Percentiles rank a stretch among this genome's conserved stretches.
Conservation (phyloP, 2,888 invertebrate genomes). For the Sphinx pinastri region DNA sequence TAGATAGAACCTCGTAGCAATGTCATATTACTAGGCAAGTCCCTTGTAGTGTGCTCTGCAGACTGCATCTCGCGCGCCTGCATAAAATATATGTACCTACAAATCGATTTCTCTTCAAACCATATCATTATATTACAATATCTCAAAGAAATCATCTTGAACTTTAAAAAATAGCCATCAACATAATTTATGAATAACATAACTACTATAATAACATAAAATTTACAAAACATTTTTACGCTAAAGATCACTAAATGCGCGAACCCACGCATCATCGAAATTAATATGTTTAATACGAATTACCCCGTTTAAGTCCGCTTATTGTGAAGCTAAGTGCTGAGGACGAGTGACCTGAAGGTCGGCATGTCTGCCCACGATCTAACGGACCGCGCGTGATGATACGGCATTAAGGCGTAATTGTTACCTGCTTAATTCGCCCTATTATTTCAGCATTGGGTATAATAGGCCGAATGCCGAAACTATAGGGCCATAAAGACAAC, state of each 20-base stretch:
- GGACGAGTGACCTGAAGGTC: conserved; percentile 9
- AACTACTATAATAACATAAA: neutral
- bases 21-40: neutral
- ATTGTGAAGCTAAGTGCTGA: conserved; percentile 1
- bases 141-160: neutral
- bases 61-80: too few species aligned
- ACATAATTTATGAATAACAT: neutral
- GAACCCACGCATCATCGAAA: neutral
- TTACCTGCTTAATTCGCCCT: conserved; percentile 1
- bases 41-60: too few species aligned
- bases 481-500: neutral
- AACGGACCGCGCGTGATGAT: conserved; percentile 29
- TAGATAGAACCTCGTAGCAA: neutral
- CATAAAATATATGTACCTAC: too few species aligned
- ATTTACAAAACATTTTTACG: conserved; percentile 17
- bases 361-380: conserved; percentile 28
- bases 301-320: neutral
- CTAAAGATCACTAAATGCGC: neutral
- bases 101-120: neutral
- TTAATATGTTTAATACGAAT: conserved; percentile 8
- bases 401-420: conserved; percentile 26
- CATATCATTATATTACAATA: neutral
- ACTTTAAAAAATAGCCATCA: conserved; percentile 5
- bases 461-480: neutral
- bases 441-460: conserved; percentile 15